These are phyloP conservation scores for Ormyrus thymus DNA, from an alignment of 2,888 invertebrate genomes.

Conservation along the genomic window DNA sequence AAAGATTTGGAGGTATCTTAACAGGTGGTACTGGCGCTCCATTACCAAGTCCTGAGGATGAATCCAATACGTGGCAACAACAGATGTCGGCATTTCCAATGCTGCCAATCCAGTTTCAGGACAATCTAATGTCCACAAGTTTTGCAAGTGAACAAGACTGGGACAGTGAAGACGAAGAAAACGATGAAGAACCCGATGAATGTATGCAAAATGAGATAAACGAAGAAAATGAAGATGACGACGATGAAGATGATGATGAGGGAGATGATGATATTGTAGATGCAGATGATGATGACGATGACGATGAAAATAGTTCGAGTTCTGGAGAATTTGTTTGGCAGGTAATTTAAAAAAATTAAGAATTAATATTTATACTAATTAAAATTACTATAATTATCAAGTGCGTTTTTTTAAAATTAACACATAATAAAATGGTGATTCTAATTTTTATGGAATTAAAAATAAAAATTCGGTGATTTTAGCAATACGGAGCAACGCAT, in stretches of 20 bases:
- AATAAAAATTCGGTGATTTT: conserved; percentile 4
- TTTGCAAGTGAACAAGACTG: conserved; percentile 66
- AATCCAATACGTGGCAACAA: conserved; percentile 69
- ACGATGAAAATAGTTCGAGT: conserved; percentile 81
- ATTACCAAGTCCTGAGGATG: conserved; percentile 72
- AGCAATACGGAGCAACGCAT: conserved; percentile 67
- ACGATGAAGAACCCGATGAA: conserved; percentile 39
- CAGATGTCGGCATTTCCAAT: conserved; percentile 63
- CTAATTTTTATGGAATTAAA: background rate
- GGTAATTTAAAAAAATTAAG: conserved; percentile 73
- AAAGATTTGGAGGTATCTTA: conserved; percentile 41
- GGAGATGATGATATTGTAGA: conserved; percentile 72
- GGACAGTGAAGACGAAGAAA: conserved; percentile 42
- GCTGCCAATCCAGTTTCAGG: conserved; percentile 68
- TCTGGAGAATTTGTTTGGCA: conserved; percentile 89
- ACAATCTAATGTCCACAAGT: conserved; percentile 75
- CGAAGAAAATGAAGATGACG: conserved; percentile 75
- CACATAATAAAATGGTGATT: background rate
- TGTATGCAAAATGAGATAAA: conserved; percentile 37
- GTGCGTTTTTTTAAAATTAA: no score
- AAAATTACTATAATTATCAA: no score
- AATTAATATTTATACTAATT: no score
- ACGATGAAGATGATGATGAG: conserved; percentile 73
- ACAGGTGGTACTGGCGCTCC: conserved; percentile 63
- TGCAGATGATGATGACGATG: conserved; percentile 75